Conservation (phyloP, 2,797 vertebrate genomes). For the Choloepus didactylus region DNA sequence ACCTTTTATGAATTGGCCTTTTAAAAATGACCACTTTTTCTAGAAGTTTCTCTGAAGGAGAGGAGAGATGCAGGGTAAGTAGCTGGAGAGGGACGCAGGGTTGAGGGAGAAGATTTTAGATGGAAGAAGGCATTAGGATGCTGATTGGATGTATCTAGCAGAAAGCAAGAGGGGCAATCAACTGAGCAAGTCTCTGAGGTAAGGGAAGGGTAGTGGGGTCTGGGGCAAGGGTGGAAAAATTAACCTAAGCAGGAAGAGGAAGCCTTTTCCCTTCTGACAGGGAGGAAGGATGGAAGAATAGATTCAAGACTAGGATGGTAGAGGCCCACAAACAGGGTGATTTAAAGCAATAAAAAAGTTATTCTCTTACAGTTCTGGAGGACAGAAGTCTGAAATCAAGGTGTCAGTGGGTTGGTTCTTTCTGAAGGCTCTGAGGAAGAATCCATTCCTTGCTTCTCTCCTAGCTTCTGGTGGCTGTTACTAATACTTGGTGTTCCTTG, state of each 20-base stretch:
- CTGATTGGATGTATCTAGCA: background rate
- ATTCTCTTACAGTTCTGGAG: too few relatives aligned
- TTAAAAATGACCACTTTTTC: background rate
- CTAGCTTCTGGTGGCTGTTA: too few relatives aligned
- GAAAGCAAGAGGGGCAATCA: background rate
- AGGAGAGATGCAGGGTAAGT: background rate
- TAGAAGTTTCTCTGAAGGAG: background rate
- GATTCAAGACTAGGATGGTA: background rate
- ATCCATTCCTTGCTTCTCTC: too few relatives aligned
- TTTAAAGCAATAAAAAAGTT: too few relatives aligned
- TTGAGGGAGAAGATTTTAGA: background rate
- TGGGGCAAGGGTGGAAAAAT: background rate
- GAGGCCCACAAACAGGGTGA: too few relatives aligned
- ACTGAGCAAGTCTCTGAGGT: background rate
- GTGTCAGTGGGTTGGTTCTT: too few relatives aligned
- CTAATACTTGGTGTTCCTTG: too few relatives aligned
- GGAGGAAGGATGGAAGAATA: background rate
- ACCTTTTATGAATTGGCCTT: background rate
- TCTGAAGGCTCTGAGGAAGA: too few relatives aligned
- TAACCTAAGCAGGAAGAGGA: background rate
- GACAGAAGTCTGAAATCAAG: too few relatives aligned
- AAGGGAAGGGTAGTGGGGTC: background rate
- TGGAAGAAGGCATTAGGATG: background rate
- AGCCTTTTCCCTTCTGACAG: background rate
- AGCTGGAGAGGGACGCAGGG: background rate